Evolutionary conservation across 1,140 invertebrate genomes (phyloP).

Genomic region (Pachyrhynchus sulphureomaculatus): DNA sequence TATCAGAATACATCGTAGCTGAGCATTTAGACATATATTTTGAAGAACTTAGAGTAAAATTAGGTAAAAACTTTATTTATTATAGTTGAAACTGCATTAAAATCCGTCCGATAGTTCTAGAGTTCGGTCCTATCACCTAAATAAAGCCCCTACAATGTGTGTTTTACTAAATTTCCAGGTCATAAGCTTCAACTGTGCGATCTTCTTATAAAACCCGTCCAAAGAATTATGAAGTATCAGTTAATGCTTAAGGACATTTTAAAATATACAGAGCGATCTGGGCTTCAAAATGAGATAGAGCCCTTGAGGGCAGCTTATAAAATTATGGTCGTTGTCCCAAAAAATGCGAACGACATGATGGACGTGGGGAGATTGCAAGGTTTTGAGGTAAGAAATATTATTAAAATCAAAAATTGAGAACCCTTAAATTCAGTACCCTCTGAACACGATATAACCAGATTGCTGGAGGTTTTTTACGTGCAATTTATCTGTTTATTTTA

Average conservation of each 20-base stretch:
- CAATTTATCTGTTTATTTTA: slow-evolving; percentile 48
- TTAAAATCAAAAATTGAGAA: background rate
- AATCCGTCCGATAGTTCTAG: background rate
- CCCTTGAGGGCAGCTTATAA: slow-evolving; percentile 75
- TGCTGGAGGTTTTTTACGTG: background rate
- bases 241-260: slow-evolving; percentile 85
- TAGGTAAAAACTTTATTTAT: slow-evolving; percentile 50
- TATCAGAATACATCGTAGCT: slow-evolving; percentile 96
- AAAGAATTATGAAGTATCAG: slow-evolving; percentile 98
- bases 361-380: slow-evolving; percentile 95
- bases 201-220: slow-evolving; percentile 96
- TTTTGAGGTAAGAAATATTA: slow-evolving; percentile 77
- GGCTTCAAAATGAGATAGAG: slow-evolving; percentile 67
- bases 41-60: slow-evolving; percentile 89
- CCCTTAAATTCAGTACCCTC: too few relatives aligned
- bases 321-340: slow-evolving; percentile 88
- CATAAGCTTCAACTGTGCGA: slow-evolving; percentile 94
- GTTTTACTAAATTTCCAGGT: slow-evolving; percentile 53
- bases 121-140: background rate
- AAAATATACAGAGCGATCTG: slow-evolving; percentile 73
- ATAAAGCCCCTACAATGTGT: too few relatives aligned
- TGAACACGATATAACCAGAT: too few relatives aligned
- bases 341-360: slow-evolving; percentile 99
- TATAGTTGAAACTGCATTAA: background rate
- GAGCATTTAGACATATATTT: slow-evolving; percentile 93